Base-by-base conservation (phyloP, 2,797 vertebrate species). In the Smutsia temminckii region DNA sequence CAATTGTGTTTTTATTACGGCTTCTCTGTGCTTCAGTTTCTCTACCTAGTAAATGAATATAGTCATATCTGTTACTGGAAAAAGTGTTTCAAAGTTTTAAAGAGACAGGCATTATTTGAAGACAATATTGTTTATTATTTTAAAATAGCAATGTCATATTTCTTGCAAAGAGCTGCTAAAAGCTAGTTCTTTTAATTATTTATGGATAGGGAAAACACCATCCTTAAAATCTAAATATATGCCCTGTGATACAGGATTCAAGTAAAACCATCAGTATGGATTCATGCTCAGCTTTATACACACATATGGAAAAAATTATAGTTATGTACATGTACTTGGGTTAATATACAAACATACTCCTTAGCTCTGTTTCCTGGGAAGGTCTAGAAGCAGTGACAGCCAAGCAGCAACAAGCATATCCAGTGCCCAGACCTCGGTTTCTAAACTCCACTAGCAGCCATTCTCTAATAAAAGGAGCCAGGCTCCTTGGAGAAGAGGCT, bases 51-150 rank as follows among this genome's bases (percentile, higher is more conserved):
- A 77, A 69, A 53, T 63, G 34, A 68, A 80, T 32, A 69, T 14
- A 74, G 72, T 40, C 34, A 1, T 61, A n/a, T 46, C 25, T 91
- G 51, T 86, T 32, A 34, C 53, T 77, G 40, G 46, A 75, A 63
- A 81, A 74, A 40, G 29, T 66, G 25, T 68, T 18, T n/a, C 37
- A 63, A 81, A 93, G 83, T 75, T 87, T 75, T 55, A 63, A 34
- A 86, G 53, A 87, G 61, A 77, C 8, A 77, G 25, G 17, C 25
- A 40, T 40, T 40, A 84, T 63, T 72, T 89, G 27, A 84, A 79
- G 74, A 64, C 55, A 95, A 64, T 64, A 88, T 8, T 42, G 21
- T 69, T 94, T 51, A 83, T 91, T 94, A 86, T 57, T 91, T 80
- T 23, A 49, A 86, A 79, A 55, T 63, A 94, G 55, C 55, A 94